Base-by-base conservation (phyloP, 1,140 invertebrate genomes). In the Bradynema listronoti region DNA sequence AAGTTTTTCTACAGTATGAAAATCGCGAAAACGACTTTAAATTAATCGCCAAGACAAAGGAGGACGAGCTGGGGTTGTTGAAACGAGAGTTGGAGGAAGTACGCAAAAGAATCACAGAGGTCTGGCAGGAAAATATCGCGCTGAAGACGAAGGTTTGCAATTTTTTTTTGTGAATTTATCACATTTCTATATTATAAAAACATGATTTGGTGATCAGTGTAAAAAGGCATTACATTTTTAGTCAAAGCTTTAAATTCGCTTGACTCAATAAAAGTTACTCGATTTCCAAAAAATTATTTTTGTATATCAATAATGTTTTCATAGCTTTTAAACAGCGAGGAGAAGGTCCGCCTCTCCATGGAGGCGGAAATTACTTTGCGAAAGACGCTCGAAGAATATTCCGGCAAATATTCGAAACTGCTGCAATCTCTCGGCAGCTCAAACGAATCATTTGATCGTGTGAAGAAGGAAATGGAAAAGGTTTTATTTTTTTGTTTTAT, bases 1-100 rank as follows among this genome's bases (percentile, higher is more conserved):
- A n/a, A n/a, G n/a, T n/a, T n/a, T 52, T 16, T 53, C 9, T 68
- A 19, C 27, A 69, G 67, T 69, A 69, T 41, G 69, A 69, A 47
- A 64, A 69, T 22, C 67, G 67, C 22, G 69, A 69, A 19, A 11
- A 45, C 19, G 56, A 54, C 27, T 43, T 69, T 4, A 43, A 58
- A 33, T 43, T 51, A 9, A 53, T 69, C 27, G 29, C 45, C 4
- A 53, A 53, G 14, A 34, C 49, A 24, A 69, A 69, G 19, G 67
- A 69, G 29, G 58, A 58, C 16, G 67, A 69, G 47, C 27, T 68
- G 33, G 33, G 33, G 3, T 22, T 42, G 41, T 30, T 69, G n/a
- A 49, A 51, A n/a, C 29, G 29, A 39, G 61, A 69, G 43, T 39
- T 69, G 9, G 50, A 54, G 14, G 54, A 34, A 24, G 72, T 69